Base-by-base conservation (phyloP, 2,113 vertebrate species). In the Mastomys coucha region DNA sequence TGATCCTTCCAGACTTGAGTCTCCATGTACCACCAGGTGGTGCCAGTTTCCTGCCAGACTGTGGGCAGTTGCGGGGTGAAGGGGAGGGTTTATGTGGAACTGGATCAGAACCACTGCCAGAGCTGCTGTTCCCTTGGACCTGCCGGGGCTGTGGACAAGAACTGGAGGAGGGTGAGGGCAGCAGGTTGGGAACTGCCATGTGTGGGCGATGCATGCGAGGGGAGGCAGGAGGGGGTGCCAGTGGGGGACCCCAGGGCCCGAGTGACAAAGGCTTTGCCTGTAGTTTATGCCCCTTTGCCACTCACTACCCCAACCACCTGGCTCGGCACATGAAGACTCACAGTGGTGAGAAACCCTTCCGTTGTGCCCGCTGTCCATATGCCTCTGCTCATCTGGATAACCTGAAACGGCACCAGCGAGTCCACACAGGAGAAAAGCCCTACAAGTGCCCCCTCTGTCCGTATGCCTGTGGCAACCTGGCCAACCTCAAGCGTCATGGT, bases 251-350 rank as follows among this genome's bases (percentile, higher is more conserved):
- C 81, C 98, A 97, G 20, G 98, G 98, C 51, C 98, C 98, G 91
- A 2, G 78, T 0, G 98, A 98, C 94, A 99, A 99, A 95, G 99
- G 99, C 95, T 99, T 99, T 67, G 99, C 99, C 39, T 99, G 99
- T 88, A 98, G 99, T 70, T 98, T 99, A 97, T 99, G 99, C 98
- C 98, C 99, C 42, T 99, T 99, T 36, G 99, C 99, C 98, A 99
- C 99, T 49, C 99, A 99, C 97, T 99, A 99, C 97, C 99, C 99
- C 69, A 99, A 99, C 98, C 99, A 99, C 98, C 97, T 99, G 98
- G 99, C 99, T 0, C 99, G 99, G 93, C 99, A 99, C 98, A 99
- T 99, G 99, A 99, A 99, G 98, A 99, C 99, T 0, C 99, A 99
- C 98, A 99, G 99, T 1, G 99, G 99, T 0, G 99, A 99, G 98